Evolutionary conservation across 2,797 vertebrate species (phyloP), one percentile per base, ranked within the genome.

Genomic region (Gobionotothen gibberifrons): DNA sequence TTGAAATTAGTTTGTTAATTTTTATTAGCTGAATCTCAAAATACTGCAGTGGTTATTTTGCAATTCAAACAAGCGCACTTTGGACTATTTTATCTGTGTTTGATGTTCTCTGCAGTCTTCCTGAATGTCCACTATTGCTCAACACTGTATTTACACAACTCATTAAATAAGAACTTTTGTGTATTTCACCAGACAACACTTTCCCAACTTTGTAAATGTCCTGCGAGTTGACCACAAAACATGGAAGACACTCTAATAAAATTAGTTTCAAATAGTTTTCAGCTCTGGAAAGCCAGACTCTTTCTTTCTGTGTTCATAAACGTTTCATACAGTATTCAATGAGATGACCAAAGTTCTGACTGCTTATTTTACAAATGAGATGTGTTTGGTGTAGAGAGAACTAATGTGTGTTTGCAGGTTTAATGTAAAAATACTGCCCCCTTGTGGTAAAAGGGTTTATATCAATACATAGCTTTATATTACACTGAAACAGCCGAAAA

Each of bases 31-130:
- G 1, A 32, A 52, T 44, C 39, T 59, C n/a, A 22, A 74, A 73
- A 59, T 51, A 1, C 7, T 70, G 43, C 46, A 60, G 19, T 4
- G 6, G 9, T 42, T 60, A 40, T 63, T 59, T 58, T 47, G 51
- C 36, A 76, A 62, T 65, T 49, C 46, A 67, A 47, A 56, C 44
- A 83, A 67, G 3, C 10, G 48, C 22, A 60, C 73, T 66, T 72
- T 79, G 56, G 63, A 72, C 75, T 54, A 32, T 76, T 77, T 55
- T 32, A 53, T 75, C 40, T 66, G n/a, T 60, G 22, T 59, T 62
- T 64, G 44, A 8, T 58, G 17, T 66, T 40, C 19, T 32, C 5
- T n/a, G 3, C 14, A 0, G 0, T 15, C 11, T 48, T 56, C 13
- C 54, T 2, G 19, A 57, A 42, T 42, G 16, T 21, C 3, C 3